Percentiles rank a stretch among this genome's conserved stretches.
These are phyloP conservation scores for honey bee (Apis mellifera) DNA, from an alignment of 1,140 invertebrate species.

Conservation along the genomic window DNA sequence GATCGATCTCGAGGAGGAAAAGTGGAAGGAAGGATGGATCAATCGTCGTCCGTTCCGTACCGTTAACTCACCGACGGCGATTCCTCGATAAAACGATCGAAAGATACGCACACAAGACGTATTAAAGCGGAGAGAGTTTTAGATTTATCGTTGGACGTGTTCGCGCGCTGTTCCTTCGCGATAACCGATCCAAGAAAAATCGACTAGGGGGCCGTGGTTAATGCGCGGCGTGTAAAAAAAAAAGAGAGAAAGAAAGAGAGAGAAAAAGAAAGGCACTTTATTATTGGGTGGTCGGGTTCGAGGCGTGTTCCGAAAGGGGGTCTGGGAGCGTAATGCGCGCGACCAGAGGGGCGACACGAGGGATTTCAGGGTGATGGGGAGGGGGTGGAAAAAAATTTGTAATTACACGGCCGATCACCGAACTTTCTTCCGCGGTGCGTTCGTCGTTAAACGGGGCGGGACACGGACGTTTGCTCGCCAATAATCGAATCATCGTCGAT, in stretches of 20 bases:
- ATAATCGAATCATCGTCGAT: constrained; percentile 65
- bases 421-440: constrained; percentile 7
- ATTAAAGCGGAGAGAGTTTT: constrained; percentile 50
- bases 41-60: constrained; percentile 22
- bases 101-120: neutral
- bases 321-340: neutral
- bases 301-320: neutral
- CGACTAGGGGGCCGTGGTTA: neutral
- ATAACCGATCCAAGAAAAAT: constrained; percentile 48
- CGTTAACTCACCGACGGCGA: constrained; percentile 63
- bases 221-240: neutral
- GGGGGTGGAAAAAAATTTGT: constrained; percentile 27
- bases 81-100: constrained; percentile 54
- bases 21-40: no score
- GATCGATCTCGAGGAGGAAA: no score
- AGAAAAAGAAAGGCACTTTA: neutral
- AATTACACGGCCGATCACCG: constrained; percentile 27
- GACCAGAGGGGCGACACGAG: neutral
- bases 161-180: neutral
- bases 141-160: constrained; percentile 51
- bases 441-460: constrained; percentile 48
- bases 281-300: constrained; percentile 23
- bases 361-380: neutral
- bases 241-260: neutral
- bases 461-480: constrained; percentile 53